A percentile compares a stretch with the other conserved stretches of the same genome.
These are phyloP conservation scores for Zaprionus ornatus DNA, from an alignment of 1,140 invertebrate species.

Conservation along the genomic window DNA sequence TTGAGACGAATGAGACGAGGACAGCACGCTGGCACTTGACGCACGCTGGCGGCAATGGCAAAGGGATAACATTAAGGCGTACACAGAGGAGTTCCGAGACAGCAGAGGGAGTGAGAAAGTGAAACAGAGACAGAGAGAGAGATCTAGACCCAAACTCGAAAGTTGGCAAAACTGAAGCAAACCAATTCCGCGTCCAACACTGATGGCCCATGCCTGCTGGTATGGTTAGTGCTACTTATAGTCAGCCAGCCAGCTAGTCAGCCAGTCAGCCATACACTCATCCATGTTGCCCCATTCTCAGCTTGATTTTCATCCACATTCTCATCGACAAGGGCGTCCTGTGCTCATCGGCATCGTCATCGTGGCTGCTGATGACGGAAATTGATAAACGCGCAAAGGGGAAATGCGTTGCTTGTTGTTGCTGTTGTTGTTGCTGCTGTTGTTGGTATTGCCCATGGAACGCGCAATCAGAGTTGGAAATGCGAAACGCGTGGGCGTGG, in stretches of 20 bases:
- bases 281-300: constrained; percentile 43
- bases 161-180: constrained; percentile 14
- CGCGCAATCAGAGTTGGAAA: constrained; percentile 58
- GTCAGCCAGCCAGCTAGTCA: constrained; percentile 6
- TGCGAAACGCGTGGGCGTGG: neutral
- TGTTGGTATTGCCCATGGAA: constrained; percentile 49
- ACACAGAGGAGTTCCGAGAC: neutral
- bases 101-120: neutral
- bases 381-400: constrained; percentile 80
- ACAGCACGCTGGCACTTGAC: constrained; percentile 37
- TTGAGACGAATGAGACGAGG: constrained; percentile 6
- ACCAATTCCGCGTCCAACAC: constrained; percentile 26
- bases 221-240: neutral
- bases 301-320: neutral
- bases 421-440: constrained; percentile 23
- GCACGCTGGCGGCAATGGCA: constrained; percentile 38
- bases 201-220: constrained; percentile 33
- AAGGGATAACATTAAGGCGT: constrained; percentile 40
- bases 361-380: constrained; percentile 71
- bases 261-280: constrained; percentile 7
- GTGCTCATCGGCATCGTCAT: constrained; percentile 26
- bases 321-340: neutral
- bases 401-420: constrained; percentile 32
- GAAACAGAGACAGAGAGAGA: neutral
- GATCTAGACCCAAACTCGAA: neutral